Percentiles rank a stretch among this genome's conserved stretches.
These are phyloP conservation scores for Poeciliopsis occidentalis DNA, from an alignment of 2,113 vertebrate species.

Conservation along the genomic window DNA sequence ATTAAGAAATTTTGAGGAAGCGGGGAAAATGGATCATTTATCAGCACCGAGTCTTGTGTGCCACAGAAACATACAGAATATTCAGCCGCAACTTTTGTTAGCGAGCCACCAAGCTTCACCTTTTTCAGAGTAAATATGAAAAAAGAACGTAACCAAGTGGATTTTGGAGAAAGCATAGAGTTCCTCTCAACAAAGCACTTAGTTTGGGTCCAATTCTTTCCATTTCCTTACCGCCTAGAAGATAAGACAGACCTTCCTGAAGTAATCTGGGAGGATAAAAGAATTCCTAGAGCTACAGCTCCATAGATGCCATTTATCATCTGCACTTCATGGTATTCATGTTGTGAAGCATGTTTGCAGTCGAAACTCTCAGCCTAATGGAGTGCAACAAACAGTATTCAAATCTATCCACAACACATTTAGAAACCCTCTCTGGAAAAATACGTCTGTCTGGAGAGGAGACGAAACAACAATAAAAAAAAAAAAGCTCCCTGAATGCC, in stretches of 20 bases:
- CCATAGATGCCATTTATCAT: constrained; percentile 42
- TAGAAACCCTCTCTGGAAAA: constrained; percentile 10
- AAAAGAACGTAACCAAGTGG: constrained; percentile 53
- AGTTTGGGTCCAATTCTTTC: constrained; percentile 10
- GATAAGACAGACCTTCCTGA: constrained; percentile 40
- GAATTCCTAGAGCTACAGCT: constrained; percentile 13
- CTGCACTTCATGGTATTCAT: not conserved
- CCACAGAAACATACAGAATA: too few relatives aligned
- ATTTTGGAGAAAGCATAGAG: constrained; percentile 60
- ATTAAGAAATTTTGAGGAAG: too few relatives aligned
- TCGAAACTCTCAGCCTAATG: constrained; percentile 22
- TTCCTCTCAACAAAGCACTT: constrained; percentile 26
- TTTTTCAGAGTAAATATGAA: not conserved
- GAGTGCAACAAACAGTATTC: constrained; percentile 33
- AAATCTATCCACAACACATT: constrained; percentile 37
- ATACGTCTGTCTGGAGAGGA: constrained; percentile 22
- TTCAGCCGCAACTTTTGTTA: too few relatives aligned
- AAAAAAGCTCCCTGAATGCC: not conserved
- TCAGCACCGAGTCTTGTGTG: too few relatives aligned
- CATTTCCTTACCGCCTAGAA: constrained; percentile 8
- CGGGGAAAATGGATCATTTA: too few relatives aligned
- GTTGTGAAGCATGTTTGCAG: constrained; percentile 20
- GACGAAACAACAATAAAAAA: constrained; percentile 22
- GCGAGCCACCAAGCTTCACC: too few relatives aligned
- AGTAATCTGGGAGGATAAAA: constrained; percentile 46